These are phyloP conservation scores for Pseudochirops corinnae DNA, from an alignment of 2,797 vertebrate genomes.

Conservation along the genomic window DNA sequence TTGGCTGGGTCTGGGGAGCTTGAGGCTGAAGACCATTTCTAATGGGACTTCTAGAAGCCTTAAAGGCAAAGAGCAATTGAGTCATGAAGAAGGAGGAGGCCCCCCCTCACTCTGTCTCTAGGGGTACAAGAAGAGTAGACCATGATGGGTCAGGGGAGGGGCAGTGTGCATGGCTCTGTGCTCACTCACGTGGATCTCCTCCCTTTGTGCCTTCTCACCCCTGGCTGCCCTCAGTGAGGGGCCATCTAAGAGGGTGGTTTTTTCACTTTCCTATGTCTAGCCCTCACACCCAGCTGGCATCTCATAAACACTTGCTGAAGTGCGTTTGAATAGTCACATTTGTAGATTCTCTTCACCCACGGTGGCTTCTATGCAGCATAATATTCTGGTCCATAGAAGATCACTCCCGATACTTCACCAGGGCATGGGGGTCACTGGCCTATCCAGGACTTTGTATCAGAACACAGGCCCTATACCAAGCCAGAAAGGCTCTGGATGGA, in stretches of 20 bases:
- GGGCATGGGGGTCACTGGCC: not conserved
- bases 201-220: not conserved
- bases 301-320: not conserved
- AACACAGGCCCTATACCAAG: not conserved
- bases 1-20: not conserved
- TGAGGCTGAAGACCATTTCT: not conserved
- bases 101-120: not conserved
- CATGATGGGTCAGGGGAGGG: not conserved
- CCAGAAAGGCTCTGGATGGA: not conserved
- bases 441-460: not conserved
- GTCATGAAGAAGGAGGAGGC: not conserved
- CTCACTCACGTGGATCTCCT: too few species aligned
- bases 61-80: not conserved
- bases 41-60: not conserved
- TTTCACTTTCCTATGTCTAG: not conserved
- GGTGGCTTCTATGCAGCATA: too few species aligned
- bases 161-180: accelerated
- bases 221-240: not conserved
- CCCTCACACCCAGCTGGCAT: not conserved
- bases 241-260: too few species aligned
- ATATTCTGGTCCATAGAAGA: too few species aligned
- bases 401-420: too few species aligned
- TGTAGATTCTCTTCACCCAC: too few species aligned
- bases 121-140: not conserved
- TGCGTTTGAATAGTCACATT: not conserved